Percentiles rank a stretch among this genome's conserved stretches.
Evolutionary conservation across 2,888 invertebrate genomes (phyloP).

Genomic region (Endotricha flammealis): DNA sequence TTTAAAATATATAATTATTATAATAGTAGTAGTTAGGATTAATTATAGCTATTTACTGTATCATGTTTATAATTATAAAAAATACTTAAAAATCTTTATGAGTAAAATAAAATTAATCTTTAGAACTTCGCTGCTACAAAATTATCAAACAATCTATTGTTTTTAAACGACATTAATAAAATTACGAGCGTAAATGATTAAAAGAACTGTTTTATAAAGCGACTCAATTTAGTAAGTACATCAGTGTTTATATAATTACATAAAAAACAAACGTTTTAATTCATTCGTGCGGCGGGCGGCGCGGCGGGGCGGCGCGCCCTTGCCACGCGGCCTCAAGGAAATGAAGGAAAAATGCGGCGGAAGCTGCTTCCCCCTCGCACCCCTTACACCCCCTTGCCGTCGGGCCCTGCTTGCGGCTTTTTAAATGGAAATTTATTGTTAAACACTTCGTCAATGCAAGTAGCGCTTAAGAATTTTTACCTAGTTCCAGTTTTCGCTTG

Average conservation of each 20-base stretch:
- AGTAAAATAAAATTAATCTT: too few species aligned
- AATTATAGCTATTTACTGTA: too few species aligned
- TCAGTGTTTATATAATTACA: constrained; percentile 33
- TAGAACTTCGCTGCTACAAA: too few species aligned
- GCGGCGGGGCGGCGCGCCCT: constrained; percentile 58
- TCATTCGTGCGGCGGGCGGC: constrained; percentile 48
- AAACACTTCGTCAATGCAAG: constrained; percentile 73
- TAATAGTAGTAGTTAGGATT: too few species aligned
- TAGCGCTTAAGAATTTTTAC: constrained; percentile 54
- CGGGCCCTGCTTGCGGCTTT: constrained; percentile 62
- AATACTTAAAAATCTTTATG: too few species aligned
- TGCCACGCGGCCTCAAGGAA: constrained; percentile 70
- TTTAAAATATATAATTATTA: too few species aligned
- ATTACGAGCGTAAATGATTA: neutral
- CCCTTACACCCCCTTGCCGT: constrained; percentile 21
- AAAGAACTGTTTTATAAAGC: neutral
- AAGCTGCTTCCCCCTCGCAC: constrained; percentile 48
- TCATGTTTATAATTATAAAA: too few species aligned
- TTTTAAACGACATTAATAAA: neutral
- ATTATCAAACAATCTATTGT: neutral
- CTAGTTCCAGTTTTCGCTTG: constrained; percentile 41
- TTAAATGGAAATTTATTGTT: constrained; percentile 79
- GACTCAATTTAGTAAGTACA: constrained; percentile 9
- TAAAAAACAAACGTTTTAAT: constrained; percentile 64
- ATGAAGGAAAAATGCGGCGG: constrained; percentile 77